phyloP scores from a whole-genome alignment of 2,888 invertebrate species.

The Phyllotreta cruciferae region DNA sequence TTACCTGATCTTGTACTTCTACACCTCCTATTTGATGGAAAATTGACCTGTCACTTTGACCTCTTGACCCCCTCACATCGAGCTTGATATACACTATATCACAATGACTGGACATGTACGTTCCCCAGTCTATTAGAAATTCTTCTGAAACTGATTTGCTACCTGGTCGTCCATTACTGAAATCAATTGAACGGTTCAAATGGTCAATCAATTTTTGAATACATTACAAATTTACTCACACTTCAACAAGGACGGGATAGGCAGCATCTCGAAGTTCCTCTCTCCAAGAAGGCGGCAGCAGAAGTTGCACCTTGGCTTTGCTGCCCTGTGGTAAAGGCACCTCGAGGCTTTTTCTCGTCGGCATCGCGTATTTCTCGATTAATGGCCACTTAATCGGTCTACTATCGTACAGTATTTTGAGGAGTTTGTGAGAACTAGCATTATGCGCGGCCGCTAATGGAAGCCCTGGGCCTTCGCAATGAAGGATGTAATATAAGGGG shows the following conservation, averaged over 20 bases:
- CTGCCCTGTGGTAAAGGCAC: conserved; percentile 86
- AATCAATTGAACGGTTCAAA: conserved; percentile 19
- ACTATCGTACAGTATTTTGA: conserved; percentile 79
- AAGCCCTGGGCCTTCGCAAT: conserved; percentile 91
- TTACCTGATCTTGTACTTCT: conserved; percentile 83
- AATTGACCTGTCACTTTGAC: conserved; percentile 80
- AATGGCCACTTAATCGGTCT: conserved; percentile 65
- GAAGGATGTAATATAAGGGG: conserved; percentile 72
- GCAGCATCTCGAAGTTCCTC: conserved; percentile 86
- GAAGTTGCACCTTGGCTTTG: conserved; percentile 85
- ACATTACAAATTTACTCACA: conserved; percentile 65
- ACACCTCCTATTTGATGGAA: conserved; percentile 86
- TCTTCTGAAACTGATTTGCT: conserved; percentile 89
- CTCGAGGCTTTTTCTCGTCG: conserved; percentile 82
- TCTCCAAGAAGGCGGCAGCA: conserved; percentile 88
- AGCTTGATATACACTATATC: conserved; percentile 90
- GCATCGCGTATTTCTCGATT: conserved; percentile 80
- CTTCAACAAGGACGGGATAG: conserved; percentile 87
- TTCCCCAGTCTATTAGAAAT: conserved; percentile 89
- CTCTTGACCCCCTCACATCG: conserved; percentile 81
- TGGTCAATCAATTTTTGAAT: neutral
- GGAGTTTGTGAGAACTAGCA: conserved; percentile 76
- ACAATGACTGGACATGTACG: conserved; percentile 89
- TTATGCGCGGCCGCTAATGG: conserved; percentile 84
- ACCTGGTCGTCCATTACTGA: conserved; percentile 87